Percentiles rank a stretch among this genome's conserved stretches.
Conservation (phyloP, 1,140 invertebrate species). For the Anastrepha ludens region DNA sequence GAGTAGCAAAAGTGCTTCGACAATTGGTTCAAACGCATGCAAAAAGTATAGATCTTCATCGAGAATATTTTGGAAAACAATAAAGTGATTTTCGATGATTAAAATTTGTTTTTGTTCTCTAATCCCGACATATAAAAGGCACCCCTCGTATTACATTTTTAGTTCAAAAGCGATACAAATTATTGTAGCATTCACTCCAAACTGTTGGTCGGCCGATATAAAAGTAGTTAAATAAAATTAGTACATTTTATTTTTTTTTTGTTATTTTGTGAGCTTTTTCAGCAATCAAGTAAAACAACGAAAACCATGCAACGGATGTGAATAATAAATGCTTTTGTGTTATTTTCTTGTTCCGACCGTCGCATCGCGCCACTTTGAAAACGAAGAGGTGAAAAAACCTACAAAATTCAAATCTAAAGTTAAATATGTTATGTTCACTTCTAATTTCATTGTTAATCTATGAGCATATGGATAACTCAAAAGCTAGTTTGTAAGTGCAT, state of each 20-base stretch:
- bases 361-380: neutral
- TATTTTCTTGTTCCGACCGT: neutral
- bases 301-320: conserved; percentile 25
- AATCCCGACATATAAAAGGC: too few relatives aligned
- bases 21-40: too few relatives aligned
- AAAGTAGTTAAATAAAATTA: conserved; percentile 31
- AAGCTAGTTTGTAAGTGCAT: neutral
- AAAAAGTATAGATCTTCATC: too few relatives aligned
- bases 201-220: too few relatives aligned
- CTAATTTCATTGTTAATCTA: conserved; percentile 38
- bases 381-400: conserved; percentile 25
- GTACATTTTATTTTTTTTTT: conserved; percentile 10
- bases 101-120: too few relatives aligned
- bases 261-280: neutral
- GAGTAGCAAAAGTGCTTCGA: too few relatives aligned
- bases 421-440: neutral
- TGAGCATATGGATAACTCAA: neutral
- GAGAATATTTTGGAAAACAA: too few relatives aligned
- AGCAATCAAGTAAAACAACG: neutral
- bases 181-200: too few relatives aligned
- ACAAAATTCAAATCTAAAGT: conserved; percentile 28
- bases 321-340: conserved; percentile 29
- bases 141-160: too few relatives aligned
- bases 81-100: too few relatives aligned
- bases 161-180: too few relatives aligned